Conservation (phyloP, 2,888 invertebrate species). For the Ormyrus labotus region DNA sequence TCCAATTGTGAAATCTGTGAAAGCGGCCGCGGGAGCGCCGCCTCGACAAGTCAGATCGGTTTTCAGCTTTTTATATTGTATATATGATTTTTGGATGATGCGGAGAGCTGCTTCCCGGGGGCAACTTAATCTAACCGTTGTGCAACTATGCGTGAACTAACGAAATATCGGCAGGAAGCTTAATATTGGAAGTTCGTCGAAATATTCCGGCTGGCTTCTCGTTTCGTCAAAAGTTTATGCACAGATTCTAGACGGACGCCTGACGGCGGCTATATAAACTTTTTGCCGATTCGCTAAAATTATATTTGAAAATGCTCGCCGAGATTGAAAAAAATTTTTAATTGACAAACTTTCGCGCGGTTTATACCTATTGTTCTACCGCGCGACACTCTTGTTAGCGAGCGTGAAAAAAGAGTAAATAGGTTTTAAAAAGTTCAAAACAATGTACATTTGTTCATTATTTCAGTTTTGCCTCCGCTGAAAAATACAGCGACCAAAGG, state of each 20-base stretch:
- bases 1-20: slow-evolving; percentile 27
- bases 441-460: too few relatives aligned
- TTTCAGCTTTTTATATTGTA: too few relatives aligned
- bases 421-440: too few relatives aligned
- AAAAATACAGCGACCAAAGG: slow-evolving; percentile 11
- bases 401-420: too few relatives aligned
- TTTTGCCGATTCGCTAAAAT: slow-evolving; percentile 26
- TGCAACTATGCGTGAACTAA: not conserved
- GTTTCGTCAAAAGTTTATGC: slow-evolving; percentile 19
- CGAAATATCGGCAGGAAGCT: not conserved
- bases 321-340: slow-evolving; percentile 43
- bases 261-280: slow-evolving; percentile 13
- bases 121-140: not conserved
- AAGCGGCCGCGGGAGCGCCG: not conserved
- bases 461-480: too few relatives aligned
- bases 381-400: too few relatives aligned
- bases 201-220: not conserved
- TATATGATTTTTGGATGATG: too few relatives aligned
- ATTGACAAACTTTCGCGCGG: slow-evolving; percentile 27
- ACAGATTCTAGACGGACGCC: not conserved
- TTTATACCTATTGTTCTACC: slow-evolving; percentile 9
- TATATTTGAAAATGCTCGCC: not conserved
- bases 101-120: not conserved
- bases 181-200: not conserved
- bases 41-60: not conserved